Conservation (phyloP, 2,113 vertebrate genomes). For the Vidua macroura region DNA sequence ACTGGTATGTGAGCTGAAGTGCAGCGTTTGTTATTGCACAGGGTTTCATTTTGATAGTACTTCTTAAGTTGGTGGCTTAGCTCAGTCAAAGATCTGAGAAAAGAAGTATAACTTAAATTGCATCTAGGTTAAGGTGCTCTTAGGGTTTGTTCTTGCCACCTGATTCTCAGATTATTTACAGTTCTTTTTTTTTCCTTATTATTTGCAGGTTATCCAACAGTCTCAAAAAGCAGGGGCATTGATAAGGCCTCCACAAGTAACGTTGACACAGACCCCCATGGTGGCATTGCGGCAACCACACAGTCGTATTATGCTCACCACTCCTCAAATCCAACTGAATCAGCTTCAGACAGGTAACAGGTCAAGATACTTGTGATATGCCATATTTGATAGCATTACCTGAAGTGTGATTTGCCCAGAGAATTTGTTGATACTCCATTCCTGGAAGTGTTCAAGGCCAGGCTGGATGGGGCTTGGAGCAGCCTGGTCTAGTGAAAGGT, state of each 20-base stretch:
- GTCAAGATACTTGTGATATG: too few relatives aligned
- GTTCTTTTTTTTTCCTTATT: background rate
- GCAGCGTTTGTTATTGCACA: background rate
- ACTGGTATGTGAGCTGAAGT: conserved; percentile 72
- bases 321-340: conserved; percentile 84
- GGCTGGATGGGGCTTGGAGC: background rate
- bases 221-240: conserved; percentile 86
- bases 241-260: conserved; percentile 89
- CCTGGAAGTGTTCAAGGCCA: background rate
- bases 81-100: background rate
- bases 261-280: conserved; percentile 86
- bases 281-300: conserved; percentile 88
- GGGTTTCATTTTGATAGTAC: background rate
- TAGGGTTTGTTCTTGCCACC: background rate
- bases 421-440: background rate
- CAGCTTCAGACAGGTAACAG: conserved; percentile 86
- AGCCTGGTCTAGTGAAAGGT: background rate
- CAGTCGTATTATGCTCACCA: conserved; percentile 86
- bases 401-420: background rate
- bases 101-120: background rate
- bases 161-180: background rate
- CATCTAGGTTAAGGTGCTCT: background rate
- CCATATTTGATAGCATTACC: background rate
- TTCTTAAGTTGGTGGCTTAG: background rate
- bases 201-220: conserved; percentile 82